Evolutionary conservation across 2,113 vertebrate species (phyloP), one percentile per base, ranked within the genome.

Genomic region (Oxygymnocypris stewartii): DNA sequence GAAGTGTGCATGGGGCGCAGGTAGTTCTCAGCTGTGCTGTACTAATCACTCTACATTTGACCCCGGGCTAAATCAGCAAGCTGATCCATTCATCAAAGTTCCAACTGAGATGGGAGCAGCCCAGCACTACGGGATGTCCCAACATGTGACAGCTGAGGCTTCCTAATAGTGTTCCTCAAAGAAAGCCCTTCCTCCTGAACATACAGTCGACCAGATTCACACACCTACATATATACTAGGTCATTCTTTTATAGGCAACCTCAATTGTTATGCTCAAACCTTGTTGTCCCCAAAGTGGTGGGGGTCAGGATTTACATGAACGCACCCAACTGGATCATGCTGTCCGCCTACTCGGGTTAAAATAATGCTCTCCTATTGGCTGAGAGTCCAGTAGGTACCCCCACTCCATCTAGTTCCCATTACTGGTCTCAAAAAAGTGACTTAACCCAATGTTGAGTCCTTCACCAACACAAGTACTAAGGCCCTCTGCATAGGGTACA

Each of bases 31-130:
- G 88, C 89, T 89, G 86, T 79, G 84, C 86, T 88, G 61, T 88
- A 86, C 87, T 89, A 88, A 89, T 88, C 81, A 84, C 81, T 89
- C 78, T 83, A 88, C 85, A 86, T 89, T 80, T 89, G 87, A 90
- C 89, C 89, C 85, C 79, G 25, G 86, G 90, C 67, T 85, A 87
- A 86, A 87, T 87, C 87, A 86, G 2, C 76, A 73, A 80, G 89
- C 86, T 44, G 77, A 89, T 86, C 85, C 88, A 92, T 92, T 87
- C 87, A 90, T 87, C 77, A 80, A 87, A 87, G 90, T 42, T 10
- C 42, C 78, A 88, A 79, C 89, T 84, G 92, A 37, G 92, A 90
- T 84, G 86, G 78, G 91, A 69, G 85, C 88, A 88, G 88, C 84
- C 86, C 51, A 31, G 84, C 61, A 83, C 91, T 89, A 85, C 87